Base-by-base conservation (phyloP, 2,797 vertebrate genomes). In the Anabacerthia variegaticeps region DNA sequence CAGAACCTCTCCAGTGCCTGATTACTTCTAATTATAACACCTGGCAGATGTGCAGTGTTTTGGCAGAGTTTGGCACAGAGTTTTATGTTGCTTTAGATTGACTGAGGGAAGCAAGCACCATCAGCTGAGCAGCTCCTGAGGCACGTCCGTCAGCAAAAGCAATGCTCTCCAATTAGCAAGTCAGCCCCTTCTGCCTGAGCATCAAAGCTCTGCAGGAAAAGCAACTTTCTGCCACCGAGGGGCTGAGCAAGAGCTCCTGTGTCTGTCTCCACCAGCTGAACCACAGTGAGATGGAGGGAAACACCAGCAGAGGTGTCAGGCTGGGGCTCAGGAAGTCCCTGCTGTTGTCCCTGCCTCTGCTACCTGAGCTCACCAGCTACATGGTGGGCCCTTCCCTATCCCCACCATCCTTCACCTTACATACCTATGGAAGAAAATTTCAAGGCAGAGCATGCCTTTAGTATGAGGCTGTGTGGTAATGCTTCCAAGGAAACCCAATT, bases 391-490 rank as follows among this genome's bases (percentile, higher is more conserved):
- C 27, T 56, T 75, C 43, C 55, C 32, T 62, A 28, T 5, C 32
- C 28, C 19, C 4, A 11, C 19, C 34, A 61, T 17, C 41, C 44
- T 61, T 51, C 6, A 12, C 46, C 24, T 77, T 20, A 17, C 16
- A 4, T 23, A 54, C 49, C 62, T 67, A 10, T 14, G 7, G 18
- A 41, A 84, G 49, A 59, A 74, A 26, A 68, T 52, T 54, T 66
- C 41, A 46, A 51, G 68, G 58, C 58, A 78, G 21, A 32, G 14
- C 9, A 7, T n/a, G 37, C 52, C 44, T 87, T 94, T 52, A 63
- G 39, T 28, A 56, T 1, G 14, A 82, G 20, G 3, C 30, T 32
- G 22, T 41, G 37, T 5, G 6, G 34, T 0, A 54, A 5, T 5
- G 46, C n/a, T 43, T 32, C 39, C 39, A 7, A 61, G 24, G 43